Evolutionary conservation across 2,888 invertebrate species (phyloP).

Genomic region (Podabrus alpinus): DNA sequence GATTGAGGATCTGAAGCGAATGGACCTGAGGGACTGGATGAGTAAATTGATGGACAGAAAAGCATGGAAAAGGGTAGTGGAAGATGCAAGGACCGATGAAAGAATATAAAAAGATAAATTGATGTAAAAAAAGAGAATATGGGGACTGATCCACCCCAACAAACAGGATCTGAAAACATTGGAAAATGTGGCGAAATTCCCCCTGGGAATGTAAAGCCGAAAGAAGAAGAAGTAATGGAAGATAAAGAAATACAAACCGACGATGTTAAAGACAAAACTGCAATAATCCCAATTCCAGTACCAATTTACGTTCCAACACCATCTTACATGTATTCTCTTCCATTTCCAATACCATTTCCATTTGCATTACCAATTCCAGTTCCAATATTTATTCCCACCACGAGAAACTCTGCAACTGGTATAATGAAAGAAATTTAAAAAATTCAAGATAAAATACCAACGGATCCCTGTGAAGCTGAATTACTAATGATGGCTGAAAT

Average conservation of each 20-base stretch:
- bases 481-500: constrained; percentile 94
- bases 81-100: too few species aligned
- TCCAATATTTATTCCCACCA: constrained; percentile 89
- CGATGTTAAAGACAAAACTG: constrained; percentile 64
- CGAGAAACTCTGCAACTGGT: constrained; percentile 81
- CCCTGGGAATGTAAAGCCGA: too few species aligned
- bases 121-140: too few species aligned
- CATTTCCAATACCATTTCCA: constrained; percentile 83
- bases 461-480: constrained; percentile 92
- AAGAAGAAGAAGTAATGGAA: too few species aligned
- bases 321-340: constrained; percentile 83
- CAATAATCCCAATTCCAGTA: constrained; percentile 82
- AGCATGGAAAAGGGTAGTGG: too few species aligned
- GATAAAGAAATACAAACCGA: constrained; percentile 74
- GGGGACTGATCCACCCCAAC: too few species aligned
- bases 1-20: too few species aligned
- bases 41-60: too few species aligned
- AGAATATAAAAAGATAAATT: too few species aligned
- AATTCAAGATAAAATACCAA: constrained; percentile 88
- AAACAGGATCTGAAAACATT: too few species aligned
- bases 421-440: constrained; percentile 90
- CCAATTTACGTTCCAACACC: constrained; percentile 88
- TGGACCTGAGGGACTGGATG: too few species aligned
- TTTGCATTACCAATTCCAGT: constrained; percentile 87
- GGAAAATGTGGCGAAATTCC: too few species aligned